Evolutionary conservation across 2,797 vertebrate species (phyloP).

Genomic region (Xenops minutus): DNA sequence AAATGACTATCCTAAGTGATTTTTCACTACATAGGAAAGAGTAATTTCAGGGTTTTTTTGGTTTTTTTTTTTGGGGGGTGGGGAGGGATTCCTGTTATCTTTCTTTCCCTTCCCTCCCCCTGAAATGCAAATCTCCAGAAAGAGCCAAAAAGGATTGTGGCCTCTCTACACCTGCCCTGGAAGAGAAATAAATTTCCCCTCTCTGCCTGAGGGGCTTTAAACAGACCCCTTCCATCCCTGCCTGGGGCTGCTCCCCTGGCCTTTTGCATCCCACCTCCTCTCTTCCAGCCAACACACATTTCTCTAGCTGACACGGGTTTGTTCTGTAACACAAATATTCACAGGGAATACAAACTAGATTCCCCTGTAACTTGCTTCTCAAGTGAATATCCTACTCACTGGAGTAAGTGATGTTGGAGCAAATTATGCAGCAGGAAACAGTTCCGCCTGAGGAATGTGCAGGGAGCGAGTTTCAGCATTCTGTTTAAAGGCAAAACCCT

Average conservation of each 20-base stretch:
- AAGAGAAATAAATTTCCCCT: not conserved
- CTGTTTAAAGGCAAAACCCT: not conserved
- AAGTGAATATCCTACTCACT: not conserved
- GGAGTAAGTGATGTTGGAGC: not conserved
- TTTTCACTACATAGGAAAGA: not conserved
- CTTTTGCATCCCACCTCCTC: not conserved
- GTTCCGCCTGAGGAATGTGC: not conserved
- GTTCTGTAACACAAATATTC: not conserved
- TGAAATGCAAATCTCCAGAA: not conserved
- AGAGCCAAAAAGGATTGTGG: not conserved
- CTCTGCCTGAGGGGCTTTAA: not conserved
- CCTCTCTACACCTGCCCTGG: not conserved
- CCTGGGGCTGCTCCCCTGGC: not conserved
- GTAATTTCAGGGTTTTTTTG: not conserved
- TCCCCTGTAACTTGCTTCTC: not conserved
- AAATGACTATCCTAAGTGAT: not conserved
- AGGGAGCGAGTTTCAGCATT: not conserved
- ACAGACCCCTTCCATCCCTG: rapidly evolving
- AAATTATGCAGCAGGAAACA: not conserved
- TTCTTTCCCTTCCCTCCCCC: not conserved
- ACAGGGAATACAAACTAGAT: not conserved
- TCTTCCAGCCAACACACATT: not conserved
- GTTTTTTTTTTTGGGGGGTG: rapidly evolving
- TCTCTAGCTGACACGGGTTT: not conserved
- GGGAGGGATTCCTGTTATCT: not conserved